Evolutionary conservation across 2,888 invertebrate genomes (phyloP), one percentile per base, ranked within the genome.

Genomic region (Pomacea canaliculata): DNA sequence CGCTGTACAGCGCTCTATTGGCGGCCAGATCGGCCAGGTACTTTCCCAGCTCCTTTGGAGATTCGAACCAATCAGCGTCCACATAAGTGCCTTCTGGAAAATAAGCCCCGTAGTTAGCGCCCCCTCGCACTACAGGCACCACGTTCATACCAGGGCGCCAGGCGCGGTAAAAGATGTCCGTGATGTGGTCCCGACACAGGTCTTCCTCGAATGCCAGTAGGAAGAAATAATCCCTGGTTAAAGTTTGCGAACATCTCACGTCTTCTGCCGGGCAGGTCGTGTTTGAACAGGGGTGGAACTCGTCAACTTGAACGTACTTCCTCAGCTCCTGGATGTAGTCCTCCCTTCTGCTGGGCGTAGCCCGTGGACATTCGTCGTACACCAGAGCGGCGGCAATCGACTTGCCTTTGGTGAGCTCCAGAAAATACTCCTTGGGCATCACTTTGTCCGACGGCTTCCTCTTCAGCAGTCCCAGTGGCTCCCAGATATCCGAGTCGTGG

Each of bases 81-180:
- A 73, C 56, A 56, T 51, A 73, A 7, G 73, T 73, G 4, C 73
- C 73, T 56, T 73, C 66, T 7, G 73, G 73, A 18, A 73, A 73
- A 27, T 73, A 67, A 7, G 59, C 10, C 12, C 19, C 46, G 73
- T 73, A 73, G 46, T 65, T 66, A 3, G 73, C 19, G 19, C 73
- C 73, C 46, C 73, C 73, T 23, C 73, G 73, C 56, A 73, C 73
- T 4, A 73, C 59, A 49, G 73, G 73, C 63, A 73, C 66, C 19
- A 73, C n/a, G n/a, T 73, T 37, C 37, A 51, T 65, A 9, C 51
- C 65, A 16, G 65, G 56, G 66, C 59, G 73, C 73, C 73, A 73
- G 51, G 73, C 73, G 59, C 73, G 73, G 67, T 73, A 73, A 19
- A 73, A 73, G 19, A 73, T 66, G 65, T 73, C 73, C 66, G 73